Evolutionary conservation across 2,113 vertebrate species (phyloP), one percentile per base, ranked within the genome.

Genomic region (Ammodytes marinus): DNA sequence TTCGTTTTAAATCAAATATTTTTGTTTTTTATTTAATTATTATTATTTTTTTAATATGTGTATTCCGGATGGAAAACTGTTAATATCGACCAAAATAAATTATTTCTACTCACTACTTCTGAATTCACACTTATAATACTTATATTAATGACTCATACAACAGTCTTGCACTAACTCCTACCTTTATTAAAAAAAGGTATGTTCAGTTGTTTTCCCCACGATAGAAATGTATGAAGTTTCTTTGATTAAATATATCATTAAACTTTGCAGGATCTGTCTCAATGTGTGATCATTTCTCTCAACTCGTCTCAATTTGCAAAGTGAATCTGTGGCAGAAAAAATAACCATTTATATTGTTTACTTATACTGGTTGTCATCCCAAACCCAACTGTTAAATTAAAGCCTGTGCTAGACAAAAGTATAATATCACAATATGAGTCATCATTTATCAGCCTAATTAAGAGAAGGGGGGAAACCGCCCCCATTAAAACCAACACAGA

Each of bases 301-400:
- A 19, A 45, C 50, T 19, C 2, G 10, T 42, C 15, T 11, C 1
- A 27, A 73, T n/a, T 39, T 27, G 43, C 4, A 2, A 55, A 4
- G 11, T 0, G 54, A 50, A 45, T 69, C 59, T 37, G 15, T 27
- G 43, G 40, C 47, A 70, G 49, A 4, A 27, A 39, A 79, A 74
- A 72, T 9, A 58, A 77, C 61, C 10, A 57, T 70, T 35, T 59
- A 70, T 42, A 74, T 8, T 64, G 37, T 69, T 82, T 39, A 61
- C 17, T 67, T 67, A 1, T 45, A 50, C 6, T 14, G n/a, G 64
- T 14, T 57, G 35, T 43, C 52, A 43, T 50, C n/a, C 19, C 14
- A 50, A 50, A 37, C 11, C 49, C 14, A 35, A 14, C 19, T 50
- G 43, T 57, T n/a, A 27, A 65, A 77, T 47, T 39, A 83, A 47